Percentiles rank a stretch among this genome's conserved stretches.
Conservation (phyloP, 2,113 vertebrate species). For the Lanius collurio region DNA sequence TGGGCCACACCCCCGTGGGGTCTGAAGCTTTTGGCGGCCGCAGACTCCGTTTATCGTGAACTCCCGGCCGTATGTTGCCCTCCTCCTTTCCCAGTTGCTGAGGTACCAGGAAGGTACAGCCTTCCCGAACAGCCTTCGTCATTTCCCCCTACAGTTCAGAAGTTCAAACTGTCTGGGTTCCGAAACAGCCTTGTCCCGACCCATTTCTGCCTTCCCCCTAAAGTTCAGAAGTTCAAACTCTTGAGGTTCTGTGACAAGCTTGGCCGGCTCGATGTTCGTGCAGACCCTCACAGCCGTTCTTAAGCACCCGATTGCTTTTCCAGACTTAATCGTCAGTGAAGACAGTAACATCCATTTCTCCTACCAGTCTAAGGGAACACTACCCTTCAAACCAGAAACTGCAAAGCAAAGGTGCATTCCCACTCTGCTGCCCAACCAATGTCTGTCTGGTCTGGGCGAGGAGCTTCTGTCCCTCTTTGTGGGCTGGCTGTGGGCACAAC, state of each 20-base stretch:
- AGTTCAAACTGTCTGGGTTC: not conserved
- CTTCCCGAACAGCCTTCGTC: no score
- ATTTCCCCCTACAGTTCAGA: not conserved
- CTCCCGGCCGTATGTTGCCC: accelerated
- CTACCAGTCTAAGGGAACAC: accelerated
- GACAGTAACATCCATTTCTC: not conserved
- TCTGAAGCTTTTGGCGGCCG: accelerated
- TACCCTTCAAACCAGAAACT: accelerated
- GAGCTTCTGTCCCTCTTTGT: accelerated
- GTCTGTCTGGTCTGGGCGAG: accelerated
- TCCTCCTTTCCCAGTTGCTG: not conserved
- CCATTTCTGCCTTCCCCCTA: not conserved
- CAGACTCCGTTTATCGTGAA: accelerated
- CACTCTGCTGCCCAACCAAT: accelerated
- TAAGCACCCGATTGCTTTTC: accelerated
- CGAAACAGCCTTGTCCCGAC: not conserved
- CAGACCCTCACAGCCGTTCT: not conserved
- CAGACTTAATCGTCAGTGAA: accelerated
- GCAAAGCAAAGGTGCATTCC: not conserved
- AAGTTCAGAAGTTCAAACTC: not conserved
- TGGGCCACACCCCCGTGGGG: accelerated
- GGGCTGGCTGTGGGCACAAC: not conserved
- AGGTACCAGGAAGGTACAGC: not conserved
- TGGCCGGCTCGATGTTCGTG: accelerated
- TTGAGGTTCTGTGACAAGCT: not conserved